Evolutionary conservation across 2,797 vertebrate genomes (phyloP).

Genomic region (Sciurus vulgaris): DNA sequence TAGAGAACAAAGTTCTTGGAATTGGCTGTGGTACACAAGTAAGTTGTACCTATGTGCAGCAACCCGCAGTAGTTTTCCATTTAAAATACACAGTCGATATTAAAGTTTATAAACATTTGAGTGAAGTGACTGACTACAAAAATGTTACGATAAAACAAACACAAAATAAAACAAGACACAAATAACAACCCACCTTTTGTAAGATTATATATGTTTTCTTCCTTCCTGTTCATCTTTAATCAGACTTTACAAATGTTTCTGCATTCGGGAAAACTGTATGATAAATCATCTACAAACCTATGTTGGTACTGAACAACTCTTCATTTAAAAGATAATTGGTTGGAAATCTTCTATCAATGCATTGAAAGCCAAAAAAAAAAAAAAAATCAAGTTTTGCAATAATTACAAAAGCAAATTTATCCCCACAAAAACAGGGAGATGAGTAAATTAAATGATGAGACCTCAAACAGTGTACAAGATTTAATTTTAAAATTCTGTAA

Average conservation of each 20-base stretch:
- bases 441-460: conserved; percentile 70
- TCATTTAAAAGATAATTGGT: neutral
- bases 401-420: conserved; percentile 63
- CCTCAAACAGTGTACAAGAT: conserved; percentile 48
- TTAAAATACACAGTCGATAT: conserved; percentile 12
- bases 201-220: neutral
- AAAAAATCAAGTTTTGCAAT: conserved; percentile 55
- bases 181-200: neutral
- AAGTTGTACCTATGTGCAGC: neutral
- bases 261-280: neutral
- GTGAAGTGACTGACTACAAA: neutral
- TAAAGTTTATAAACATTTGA: conserved; percentile 18
- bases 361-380: conserved; percentile 8
- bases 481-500: conserved; percentile 74
- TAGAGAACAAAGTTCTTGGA: neutral
- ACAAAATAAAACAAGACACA: neutral
- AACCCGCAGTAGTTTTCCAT: neutral
- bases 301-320: neutral
- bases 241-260: conserved; percentile 21
- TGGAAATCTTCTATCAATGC: conserved; percentile 63
- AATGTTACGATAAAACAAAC: neutral
- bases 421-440: conserved; percentile 15
- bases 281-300: neutral
- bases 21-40: neutral
- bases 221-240: neutral